Base-by-base conservation (phyloP, 2,888 invertebrate species). In the Aporophyla lueneburgensis region DNA sequence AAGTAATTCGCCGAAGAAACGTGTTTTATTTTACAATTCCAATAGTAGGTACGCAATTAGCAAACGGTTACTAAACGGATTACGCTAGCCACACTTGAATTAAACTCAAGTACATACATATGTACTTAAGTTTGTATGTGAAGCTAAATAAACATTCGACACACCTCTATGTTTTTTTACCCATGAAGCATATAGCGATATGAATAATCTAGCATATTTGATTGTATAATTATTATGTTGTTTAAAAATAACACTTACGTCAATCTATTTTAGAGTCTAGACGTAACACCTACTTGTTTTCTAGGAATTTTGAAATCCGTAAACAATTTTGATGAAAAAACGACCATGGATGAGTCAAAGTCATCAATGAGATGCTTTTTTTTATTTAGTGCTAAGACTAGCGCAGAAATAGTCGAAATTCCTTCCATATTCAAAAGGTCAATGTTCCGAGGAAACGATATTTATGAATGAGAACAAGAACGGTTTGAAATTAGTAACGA, bases 41-140 rank as follows among this genome's bases (percentile, higher is more conserved):
- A 82, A 82, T 73, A 59, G 46, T 67, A 33, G 16, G 16, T 1
- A 9, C 27, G 27, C 59, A 68, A 70, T 76, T 72, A 73, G 53
- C 70, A 68, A 56, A 46, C 61, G n/a, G 56, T 83, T 83, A 84
- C 86, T 83, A 73, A 83, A 83, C 61, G 46, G 71, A 83, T 86
- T 78, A 69, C 83, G 58, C 71, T 74, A 49, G 33, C 71, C 65
- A 69, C 71, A 81, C 71, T 75, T 85, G 67, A 81, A 46, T 77
- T 69, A 53, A 71, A 63, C 51, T 73, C 58, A 77, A 77, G 63
- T 71, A 68, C 58, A 46, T 49, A 79, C 59, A 65, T 21, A 54
- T 62, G 27, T 68, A 56, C 51, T 12, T n/a, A 63, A 6, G 19
- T 43, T 10, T 58, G 70, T 71, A 58, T 40, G 19, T 80, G 49